A percentile compares a stretch with the other conserved stretches of the same genome.
Evolutionary conservation across 2,113 vertebrate genomes (phyloP).

Genomic region (Crotalus horridus): DNA sequence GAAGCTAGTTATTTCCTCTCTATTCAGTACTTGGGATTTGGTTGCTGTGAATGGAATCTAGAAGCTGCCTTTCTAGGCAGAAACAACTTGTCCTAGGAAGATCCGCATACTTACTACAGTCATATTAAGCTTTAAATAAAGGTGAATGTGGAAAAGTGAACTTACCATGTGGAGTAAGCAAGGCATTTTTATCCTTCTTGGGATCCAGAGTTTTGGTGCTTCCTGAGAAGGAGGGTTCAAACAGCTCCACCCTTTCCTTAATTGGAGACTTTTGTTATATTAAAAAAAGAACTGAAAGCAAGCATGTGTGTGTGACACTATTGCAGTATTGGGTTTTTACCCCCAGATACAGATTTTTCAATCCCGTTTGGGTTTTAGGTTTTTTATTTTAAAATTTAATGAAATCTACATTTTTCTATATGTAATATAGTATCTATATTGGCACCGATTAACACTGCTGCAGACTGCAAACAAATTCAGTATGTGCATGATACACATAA

Average conservation of each 20-base stretch:
- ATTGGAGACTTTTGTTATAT: background rate
- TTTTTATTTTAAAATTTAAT: background rate
- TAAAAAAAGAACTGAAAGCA: background rate
- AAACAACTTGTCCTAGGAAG: background rate
- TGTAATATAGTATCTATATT: background rate
- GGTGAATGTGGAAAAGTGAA: background rate
- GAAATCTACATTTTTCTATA: background rate
- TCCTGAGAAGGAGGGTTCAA: background rate
- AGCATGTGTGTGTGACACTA: background rate
- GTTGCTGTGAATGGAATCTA: background rate
- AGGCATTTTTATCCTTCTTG: background rate
- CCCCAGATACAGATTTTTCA: background rate
- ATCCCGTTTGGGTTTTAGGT: background rate
- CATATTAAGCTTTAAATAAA: background rate
- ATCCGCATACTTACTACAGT: background rate
- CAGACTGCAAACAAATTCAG: background rate
- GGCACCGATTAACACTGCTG: background rate
- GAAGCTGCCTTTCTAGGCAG: background rate
- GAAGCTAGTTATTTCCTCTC: slow-evolving; percentile 1
- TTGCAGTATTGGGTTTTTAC: background rate
- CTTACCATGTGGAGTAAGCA: background rate
- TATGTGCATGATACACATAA: background rate
- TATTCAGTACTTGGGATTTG: background rate
- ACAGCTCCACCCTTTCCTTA: background rate
- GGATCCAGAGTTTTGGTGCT: background rate